A percentile compares a stretch with the other conserved stretches of the same genome.
phyloP scores from a whole-genome alignment of 1,140 invertebrate genomes.

The Caenorhabditis inopinata region DNA sequence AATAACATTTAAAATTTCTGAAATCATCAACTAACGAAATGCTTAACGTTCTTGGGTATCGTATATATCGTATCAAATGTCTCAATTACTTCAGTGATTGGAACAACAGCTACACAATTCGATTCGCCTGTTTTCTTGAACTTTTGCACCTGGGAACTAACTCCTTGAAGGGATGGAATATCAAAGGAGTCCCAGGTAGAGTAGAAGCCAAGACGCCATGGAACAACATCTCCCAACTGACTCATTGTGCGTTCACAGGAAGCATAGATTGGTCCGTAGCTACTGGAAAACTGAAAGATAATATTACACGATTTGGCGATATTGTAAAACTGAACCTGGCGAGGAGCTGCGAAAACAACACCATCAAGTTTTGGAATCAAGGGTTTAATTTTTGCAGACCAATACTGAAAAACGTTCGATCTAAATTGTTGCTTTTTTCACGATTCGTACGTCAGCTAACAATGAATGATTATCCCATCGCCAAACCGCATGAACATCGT shows the following conservation, averaged over 20 bases:
- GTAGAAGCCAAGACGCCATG: not conserved
- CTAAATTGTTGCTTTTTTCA: not conserved
- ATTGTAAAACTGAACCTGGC: too few species aligned
- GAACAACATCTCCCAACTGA: not conserved
- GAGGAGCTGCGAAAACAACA: not conserved
- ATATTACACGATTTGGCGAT: too few species aligned
- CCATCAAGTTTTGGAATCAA: not conserved
- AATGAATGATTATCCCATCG: conserved; percentile 8
- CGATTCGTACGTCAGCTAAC: not conserved
- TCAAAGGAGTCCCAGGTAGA: not conserved
- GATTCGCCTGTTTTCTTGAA: not conserved
- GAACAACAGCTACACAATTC: not conserved
- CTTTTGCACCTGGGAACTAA: not conserved
- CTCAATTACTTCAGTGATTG: conserved; percentile 5
- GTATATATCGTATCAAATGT: conserved; percentile 5
- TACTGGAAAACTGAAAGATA: not conserved
- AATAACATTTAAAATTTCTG: too few species aligned
- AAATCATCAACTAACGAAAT: not conserved
- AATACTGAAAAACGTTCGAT: not conserved
- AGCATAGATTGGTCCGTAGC: not conserved
- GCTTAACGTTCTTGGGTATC: not conserved
- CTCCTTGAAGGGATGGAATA: not conserved
- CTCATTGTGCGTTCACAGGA: not conserved
- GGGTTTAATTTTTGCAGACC: not conserved
- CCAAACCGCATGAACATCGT: not conserved